Evolutionary conservation across 2,888 invertebrate species (phyloP), one percentile per base, ranked within the genome.

Genomic region (Diachrysia chrysitis): DNA sequence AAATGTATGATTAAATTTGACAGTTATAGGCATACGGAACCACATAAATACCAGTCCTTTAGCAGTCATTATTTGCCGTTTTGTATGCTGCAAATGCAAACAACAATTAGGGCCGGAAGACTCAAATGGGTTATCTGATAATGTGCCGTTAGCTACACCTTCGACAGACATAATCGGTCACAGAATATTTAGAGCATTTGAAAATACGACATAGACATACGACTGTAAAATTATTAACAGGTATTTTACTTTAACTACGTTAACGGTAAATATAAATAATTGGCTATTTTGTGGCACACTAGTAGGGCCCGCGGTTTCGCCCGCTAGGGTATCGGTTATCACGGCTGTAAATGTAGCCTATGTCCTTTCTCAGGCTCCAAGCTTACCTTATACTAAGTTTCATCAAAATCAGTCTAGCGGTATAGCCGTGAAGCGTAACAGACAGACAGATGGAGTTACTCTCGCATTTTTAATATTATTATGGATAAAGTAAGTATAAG

Each of bases 41-140:
- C 29, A 58, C 37, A 16, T 60, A 48, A 65, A 77, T 73, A 70
- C 58, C 78, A 69, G 58, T 64, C 70, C 56, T 72, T 54, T 57
- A 58, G 56, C 56, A 48, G 71, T 80, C 72, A 76, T 79, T 82
- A 81, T 82, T 82, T 87, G 91, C 90, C 87, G 90, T 89, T 88
- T 87, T 85, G 85, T 87, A 87, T 87, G 83, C 76, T 76, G 79
- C 79, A 83, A 88, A 85, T 76, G 79, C 79, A 83, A 88, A 85
- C 79, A 81, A 79, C 79, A 83, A 89, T 89, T 89, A 83, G 83
- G 89, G 80, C 89, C 92, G 91, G 91, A 92, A 90, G 81, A 79
- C 82, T 65, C 78, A 84, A 84, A 84, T 81, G 72, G 83, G 80
- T 87, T 90, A 90, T 90, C 90, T 78, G 91, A 90, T 91, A 92